These are phyloP conservation scores for Scrobipalpa costella DNA, from an alignment of 2,888 invertebrate genomes.

Conservation along the genomic window DNA sequence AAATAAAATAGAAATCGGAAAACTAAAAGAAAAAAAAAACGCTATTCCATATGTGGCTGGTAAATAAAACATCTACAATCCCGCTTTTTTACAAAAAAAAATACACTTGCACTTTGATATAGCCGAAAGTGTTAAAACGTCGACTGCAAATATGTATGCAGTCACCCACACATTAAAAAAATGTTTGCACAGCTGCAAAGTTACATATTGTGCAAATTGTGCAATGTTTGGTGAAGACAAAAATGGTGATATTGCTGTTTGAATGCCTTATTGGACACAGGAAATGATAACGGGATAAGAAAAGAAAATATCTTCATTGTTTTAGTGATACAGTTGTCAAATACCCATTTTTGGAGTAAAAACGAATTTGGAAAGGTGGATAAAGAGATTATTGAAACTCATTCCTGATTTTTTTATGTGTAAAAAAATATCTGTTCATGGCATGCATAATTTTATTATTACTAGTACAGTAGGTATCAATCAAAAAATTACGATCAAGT, in stretches of 20 bases:
- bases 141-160: constrained; percentile 73
- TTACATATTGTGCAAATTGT: constrained; percentile 61
- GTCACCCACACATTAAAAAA: constrained; percentile 55
- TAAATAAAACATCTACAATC: neutral
- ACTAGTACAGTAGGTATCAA: too few relatives aligned
- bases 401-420: too few relatives aligned
- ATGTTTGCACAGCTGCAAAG: constrained; percentile 68
- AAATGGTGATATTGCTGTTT: constrained; percentile 32
- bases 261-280: neutral
- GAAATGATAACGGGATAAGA: constrained; percentile 13
- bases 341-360: constrained; percentile 3
- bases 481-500: too few relatives aligned
- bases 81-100: constrained; percentile 50
- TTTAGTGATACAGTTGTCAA: neutral
- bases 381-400: too few relatives aligned
- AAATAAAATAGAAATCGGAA: neutral
- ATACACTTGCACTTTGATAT: constrained; percentile 57
- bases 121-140: constrained; percentile 67
- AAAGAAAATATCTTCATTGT: neutral
- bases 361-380: neutral
- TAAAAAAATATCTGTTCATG: too few relatives aligned
- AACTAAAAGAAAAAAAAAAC: neutral
- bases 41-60: neutral
- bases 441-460: too few relatives aligned
- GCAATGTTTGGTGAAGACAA: constrained; percentile 52